Conservation (phyloP, 2,888 invertebrate species). For the Lasius platythorax region DNA sequence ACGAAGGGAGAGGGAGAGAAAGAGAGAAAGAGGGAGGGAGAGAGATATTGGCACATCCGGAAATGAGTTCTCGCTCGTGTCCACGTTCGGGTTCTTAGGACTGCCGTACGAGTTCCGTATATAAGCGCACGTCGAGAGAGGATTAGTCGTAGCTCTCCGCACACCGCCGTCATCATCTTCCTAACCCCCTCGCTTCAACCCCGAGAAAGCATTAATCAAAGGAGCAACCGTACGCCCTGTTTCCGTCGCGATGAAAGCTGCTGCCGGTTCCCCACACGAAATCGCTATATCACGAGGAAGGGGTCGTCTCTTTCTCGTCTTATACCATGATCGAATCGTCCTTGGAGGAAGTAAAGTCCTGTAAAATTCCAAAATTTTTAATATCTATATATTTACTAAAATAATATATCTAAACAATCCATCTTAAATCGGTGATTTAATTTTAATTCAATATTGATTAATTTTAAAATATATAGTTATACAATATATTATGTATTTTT, state of each 20-base stretch:
- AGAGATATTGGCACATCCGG: conserved; percentile 71
- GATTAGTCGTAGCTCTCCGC: conserved; percentile 74
- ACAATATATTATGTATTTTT: not conserved
- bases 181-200: conserved; percentile 58
- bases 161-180: conserved; percentile 36
- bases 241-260: conserved; percentile 78
- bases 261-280: conserved; percentile 71
- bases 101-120: conserved; percentile 66
- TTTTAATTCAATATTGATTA: not conserved
- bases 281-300: conserved; percentile 68
- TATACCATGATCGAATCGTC: not conserved
- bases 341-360: not conserved
- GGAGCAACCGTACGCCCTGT: conserved; percentile 77
- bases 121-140: conserved; percentile 63
- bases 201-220: conserved; percentile 82
- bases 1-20: conserved; percentile 42
- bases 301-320: conserved; percentile 43
- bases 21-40: not conserved
- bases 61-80: conserved; percentile 83
- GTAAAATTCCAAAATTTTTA: not conserved
- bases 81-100: conserved; percentile 76
- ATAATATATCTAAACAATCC: not conserved
- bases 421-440: not conserved
- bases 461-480: not conserved
- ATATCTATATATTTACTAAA: not conserved